phyloP scores from a whole-genome alignment of 2,113 vertebrate genomes.

The Nothoprocta pentlandii region DNA sequence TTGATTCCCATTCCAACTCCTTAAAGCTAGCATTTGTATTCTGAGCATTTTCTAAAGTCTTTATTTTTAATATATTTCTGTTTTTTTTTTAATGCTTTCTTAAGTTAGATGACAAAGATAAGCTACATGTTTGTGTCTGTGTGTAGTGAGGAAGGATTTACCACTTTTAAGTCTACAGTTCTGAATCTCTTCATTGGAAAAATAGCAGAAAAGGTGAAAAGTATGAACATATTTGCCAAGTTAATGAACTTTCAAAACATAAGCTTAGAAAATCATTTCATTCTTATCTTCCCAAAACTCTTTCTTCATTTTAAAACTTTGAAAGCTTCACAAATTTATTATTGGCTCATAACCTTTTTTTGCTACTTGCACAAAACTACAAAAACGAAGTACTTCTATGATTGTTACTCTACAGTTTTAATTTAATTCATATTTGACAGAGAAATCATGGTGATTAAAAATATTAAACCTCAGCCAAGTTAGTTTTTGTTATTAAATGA shows the following conservation, averaged over 20 bases:
- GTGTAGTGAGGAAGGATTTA: neutral
- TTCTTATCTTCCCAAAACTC: neutral
- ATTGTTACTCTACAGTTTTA: neutral
- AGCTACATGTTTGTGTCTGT: rapidly evolving
- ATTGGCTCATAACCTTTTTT: neutral
- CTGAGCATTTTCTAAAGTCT: neutral
- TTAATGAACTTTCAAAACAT: neutral
- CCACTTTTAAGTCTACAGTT: neutral
- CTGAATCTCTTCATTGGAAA: neutral
- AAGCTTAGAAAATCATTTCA: neutral
- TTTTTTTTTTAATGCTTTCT: neutral
- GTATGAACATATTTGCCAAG: neutral
- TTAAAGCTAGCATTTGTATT: neutral
- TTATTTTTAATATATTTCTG: neutral
- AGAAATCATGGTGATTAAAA: neutral
- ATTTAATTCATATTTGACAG: neutral
- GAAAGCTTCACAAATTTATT: neutral
- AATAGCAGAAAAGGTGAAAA: neutral
- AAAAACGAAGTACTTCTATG: neutral
- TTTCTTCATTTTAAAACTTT: neutral
- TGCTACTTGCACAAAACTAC: neutral
- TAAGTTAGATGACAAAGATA: neutral
- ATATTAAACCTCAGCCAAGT: neutral
- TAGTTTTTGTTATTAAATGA: neutral
- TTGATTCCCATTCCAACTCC: constrained; percentile 25